Evolutionary conservation across 1,140 invertebrate genomes (phyloP).

Genomic region (Bombus soroeensis): DNA sequence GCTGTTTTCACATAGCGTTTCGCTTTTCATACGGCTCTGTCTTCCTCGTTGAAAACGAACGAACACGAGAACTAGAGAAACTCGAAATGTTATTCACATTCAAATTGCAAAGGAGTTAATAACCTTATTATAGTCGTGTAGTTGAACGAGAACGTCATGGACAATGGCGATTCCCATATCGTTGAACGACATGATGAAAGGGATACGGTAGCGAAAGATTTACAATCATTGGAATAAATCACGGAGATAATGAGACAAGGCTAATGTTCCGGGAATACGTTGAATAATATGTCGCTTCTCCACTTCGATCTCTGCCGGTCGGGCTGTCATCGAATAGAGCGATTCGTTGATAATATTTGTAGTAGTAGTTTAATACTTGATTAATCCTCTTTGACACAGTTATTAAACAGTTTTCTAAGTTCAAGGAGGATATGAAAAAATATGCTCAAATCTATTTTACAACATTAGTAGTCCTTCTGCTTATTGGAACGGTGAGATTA

Average conservation of each 20-base stretch:
- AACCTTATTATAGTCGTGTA: background rate
- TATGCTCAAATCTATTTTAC: too few relatives aligned
- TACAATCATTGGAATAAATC: background rate
- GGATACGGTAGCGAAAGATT: background rate
- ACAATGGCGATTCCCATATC: conserved; percentile 11
- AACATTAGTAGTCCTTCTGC: fast-evolving
- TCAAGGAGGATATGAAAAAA: too few relatives aligned
- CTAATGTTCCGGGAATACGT: too few relatives aligned
- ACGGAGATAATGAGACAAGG: background rate
- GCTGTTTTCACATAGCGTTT: background rate
- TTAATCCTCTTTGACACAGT: too few relatives aligned
- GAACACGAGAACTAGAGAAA: background rate
- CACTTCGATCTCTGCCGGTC: background rate
- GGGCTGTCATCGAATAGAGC: background rate
- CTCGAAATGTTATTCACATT: conserved; percentile 16
- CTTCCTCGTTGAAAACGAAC: conserved; percentile 17
- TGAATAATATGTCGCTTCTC: background rate
- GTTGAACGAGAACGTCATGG: too few relatives aligned
- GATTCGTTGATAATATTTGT: background rate
- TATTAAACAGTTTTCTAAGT: too few relatives aligned
- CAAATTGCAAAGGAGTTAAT: conserved; percentile 27
- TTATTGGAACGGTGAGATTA: too few relatives aligned
- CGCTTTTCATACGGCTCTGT: background rate
- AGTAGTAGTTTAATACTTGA: too few relatives aligned
- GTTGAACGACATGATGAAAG: background rate